These are phyloP conservation scores for Trachurus trachurus DNA, from an alignment of 2,797 vertebrate genomes.

Conservation along the genomic window DNA sequence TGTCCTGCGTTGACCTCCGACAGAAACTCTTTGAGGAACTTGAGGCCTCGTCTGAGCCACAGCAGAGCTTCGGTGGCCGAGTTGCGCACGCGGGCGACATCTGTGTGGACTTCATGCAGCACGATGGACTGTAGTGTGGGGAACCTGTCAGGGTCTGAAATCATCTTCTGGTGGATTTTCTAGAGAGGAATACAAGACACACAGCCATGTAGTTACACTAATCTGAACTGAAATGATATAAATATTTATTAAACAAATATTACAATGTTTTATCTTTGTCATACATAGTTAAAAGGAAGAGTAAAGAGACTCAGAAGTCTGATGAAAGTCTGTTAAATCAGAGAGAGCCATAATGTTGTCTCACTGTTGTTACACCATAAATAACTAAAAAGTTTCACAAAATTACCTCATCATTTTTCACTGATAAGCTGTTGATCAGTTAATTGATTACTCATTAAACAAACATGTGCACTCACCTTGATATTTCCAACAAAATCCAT, in stretches of 20 bases:
- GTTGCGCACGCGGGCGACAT: slow-evolving; percentile 92
- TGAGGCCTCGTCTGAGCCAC: slow-evolving; percentile 96
- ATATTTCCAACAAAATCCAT: slow-evolving; percentile 99
- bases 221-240: too few species aligned
- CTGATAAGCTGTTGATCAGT: slow-evolving; percentile 2
- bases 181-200: slow-evolving; percentile 58
- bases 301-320: not conserved
- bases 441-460: not conserved
- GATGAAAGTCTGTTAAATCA: not conserved
- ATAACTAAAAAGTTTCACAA: not conserved
- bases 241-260: not conserved
- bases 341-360: not conserved
- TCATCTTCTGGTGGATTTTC: slow-evolving; percentile 98
- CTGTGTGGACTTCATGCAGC: slow-evolving; percentile 90
- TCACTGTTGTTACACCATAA: not conserved
- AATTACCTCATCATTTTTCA: not conserved
- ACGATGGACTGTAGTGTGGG: slow-evolving; percentile 97
- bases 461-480: slow-evolving; percentile 87
- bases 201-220: not conserved
- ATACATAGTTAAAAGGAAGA: not conserved
- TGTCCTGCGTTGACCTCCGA: slow-evolving; percentile 92
- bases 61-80: slow-evolving; percentile 97
- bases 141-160: slow-evolving; percentile 91
- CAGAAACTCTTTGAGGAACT: slow-evolving; percentile 97
- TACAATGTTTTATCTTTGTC: not conserved